phyloP scores from a whole-genome alignment of 2,113 vertebrate species.

The Bothrops jararaca region DNA sequence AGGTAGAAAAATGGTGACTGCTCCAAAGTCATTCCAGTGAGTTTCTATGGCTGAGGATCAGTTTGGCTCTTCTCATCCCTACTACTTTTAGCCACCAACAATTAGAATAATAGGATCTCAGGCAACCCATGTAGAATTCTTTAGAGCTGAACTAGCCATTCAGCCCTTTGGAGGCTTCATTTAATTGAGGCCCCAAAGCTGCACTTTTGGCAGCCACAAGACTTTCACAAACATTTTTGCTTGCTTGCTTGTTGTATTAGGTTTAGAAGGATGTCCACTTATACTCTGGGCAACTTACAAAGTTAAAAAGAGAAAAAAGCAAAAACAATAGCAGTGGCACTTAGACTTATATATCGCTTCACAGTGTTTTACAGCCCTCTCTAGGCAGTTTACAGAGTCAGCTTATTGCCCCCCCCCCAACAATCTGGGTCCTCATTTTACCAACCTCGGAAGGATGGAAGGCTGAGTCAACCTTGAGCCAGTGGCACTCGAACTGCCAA shows the following conservation, averaged over 20 bases:
- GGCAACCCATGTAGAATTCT: background rate
- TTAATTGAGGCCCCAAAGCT: background rate
- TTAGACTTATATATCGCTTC: too few species aligned
- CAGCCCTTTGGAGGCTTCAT: too few species aligned
- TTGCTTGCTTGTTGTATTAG: background rate
- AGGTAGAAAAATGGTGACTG: background rate
- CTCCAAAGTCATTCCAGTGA: background rate
- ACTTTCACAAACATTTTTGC: background rate
- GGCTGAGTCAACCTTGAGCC: too few species aligned
- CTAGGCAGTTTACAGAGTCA: too few species aligned
- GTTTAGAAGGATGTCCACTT: background rate
- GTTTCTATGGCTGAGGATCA: background rate
- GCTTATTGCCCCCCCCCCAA: too few species aligned
- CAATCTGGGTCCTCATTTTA: too few species aligned
- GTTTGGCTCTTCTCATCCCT: background rate
- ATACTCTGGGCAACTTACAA: background rate
- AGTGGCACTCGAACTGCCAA: too few species aligned
- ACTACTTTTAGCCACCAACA: background rate
- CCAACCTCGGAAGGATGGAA: too few species aligned
- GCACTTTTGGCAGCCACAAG: background rate
- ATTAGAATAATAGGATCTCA: background rate
- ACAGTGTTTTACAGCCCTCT: too few species aligned
- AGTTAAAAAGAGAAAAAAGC: background rate
- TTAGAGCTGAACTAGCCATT: background rate
- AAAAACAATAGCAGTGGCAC: background rate